Conservation (phyloP, 2,113 vertebrate genomes). For the Blennius ocellaris region DNA sequence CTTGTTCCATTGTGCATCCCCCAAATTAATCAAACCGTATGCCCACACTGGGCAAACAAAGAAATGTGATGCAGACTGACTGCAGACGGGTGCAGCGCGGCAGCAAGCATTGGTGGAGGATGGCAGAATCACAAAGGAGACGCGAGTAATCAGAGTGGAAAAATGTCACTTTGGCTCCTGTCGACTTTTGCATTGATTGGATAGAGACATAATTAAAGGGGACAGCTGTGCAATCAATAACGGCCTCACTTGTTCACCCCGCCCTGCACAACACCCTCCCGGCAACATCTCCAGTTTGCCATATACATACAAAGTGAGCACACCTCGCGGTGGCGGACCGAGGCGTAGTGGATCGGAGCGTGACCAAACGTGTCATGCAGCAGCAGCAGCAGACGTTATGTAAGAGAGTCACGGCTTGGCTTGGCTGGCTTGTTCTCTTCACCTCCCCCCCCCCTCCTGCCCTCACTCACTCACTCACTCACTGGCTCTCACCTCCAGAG, state of each 20-base stretch:
- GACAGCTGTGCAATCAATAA: slow-evolving; percentile 70
- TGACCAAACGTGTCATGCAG: slow-evolving; percentile 58
- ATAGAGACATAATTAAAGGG: slow-evolving; percentile 63
- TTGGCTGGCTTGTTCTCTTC: slow-evolving; percentile 17
- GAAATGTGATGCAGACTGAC: slow-evolving; percentile 19
- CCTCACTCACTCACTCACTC: slow-evolving; percentile 13
- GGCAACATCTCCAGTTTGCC: slow-evolving; percentile 18
- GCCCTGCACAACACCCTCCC: not conserved
- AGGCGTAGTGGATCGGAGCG: slow-evolving; percentile 30
- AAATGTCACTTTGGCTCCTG: slow-evolving; percentile 65
- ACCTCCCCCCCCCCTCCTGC: not conserved
- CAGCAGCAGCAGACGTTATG: slow-evolving; percentile 56
- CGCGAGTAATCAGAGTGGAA: slow-evolving; percentile 55
- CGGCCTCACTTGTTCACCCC: not conserved
- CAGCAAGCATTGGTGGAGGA: slow-evolving; percentile 29
- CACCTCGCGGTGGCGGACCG: slow-evolving; percentile 24
- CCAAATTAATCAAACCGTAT: not conserved
- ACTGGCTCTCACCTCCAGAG: slow-evolving; percentile 44
- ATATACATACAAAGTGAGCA: slow-evolving; percentile 3
- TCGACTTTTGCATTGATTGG: slow-evolving; percentile 65
- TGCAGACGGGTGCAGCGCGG: slow-evolving; percentile 27
- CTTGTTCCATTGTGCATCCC: slow-evolving; percentile 19
- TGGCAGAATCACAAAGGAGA: slow-evolving; percentile 51
- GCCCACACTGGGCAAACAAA: not conserved
- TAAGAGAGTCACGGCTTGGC: slow-evolving; percentile 42